phyloP scores from a whole-genome alignment of 2,888 invertebrate species.

The Orthosia incerta region DNA sequence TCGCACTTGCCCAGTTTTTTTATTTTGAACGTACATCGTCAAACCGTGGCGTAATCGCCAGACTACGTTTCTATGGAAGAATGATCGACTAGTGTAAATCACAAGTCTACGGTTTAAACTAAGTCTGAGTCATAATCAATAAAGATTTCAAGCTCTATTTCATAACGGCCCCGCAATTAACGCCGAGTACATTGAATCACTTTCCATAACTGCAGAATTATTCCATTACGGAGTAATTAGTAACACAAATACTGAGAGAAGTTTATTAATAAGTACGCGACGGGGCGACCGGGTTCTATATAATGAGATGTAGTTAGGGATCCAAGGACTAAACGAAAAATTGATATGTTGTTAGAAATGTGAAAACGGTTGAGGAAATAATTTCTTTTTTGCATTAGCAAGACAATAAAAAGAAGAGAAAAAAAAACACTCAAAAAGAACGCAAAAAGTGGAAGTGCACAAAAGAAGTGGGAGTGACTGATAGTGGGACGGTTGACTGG shows the following conservation, averaged over 20 bases:
- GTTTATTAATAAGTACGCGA: conserved; percentile 42
- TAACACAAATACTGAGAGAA: conserved; percentile 38
- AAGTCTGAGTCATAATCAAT: conserved; percentile 23
- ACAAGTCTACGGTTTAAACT: background rate
- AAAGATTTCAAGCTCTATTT: conserved; percentile 39
- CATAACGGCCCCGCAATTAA: conserved; percentile 45
- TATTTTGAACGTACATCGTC: no score
- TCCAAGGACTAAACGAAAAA: background rate
- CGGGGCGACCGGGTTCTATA: conserved; percentile 7
- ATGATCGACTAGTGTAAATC: no score
- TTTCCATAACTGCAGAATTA: conserved; percentile 54
- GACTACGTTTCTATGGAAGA: no score
- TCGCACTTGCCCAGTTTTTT: no score
- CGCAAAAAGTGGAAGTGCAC: no score
- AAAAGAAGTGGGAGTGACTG: background rate
- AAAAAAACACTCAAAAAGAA: no score
- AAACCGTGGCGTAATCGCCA: no score
- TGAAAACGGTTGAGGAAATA: background rate
- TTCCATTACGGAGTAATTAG: conserved; percentile 50
- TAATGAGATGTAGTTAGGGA: conserved; percentile 14
- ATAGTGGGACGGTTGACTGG: background rate
- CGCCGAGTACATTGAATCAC: conserved; percentile 43
- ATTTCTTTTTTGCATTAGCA: no score
- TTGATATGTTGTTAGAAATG: background rate
- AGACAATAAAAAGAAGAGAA: no score